phyloP scores from a whole-genome alignment of 2,113 vertebrate genomes.

The Barnardius zonarius region DNA sequence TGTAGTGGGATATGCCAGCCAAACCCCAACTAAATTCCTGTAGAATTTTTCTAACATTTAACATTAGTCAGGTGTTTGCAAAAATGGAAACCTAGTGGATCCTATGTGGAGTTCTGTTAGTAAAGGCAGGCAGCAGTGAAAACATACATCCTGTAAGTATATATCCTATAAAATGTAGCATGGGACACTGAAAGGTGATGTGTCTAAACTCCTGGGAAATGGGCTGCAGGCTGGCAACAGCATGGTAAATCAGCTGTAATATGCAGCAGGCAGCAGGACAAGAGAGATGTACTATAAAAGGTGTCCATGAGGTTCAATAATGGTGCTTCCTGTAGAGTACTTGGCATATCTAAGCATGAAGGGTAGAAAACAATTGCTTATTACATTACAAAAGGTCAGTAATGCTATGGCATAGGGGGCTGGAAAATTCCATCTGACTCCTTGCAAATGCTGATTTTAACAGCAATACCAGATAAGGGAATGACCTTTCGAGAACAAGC shows the following conservation, averaged over 20 bases:
- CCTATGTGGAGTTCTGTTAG: not conserved
- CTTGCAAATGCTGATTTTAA: not conserved
- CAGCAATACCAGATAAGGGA: not conserved
- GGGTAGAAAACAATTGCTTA: not conserved
- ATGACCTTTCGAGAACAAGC: not conserved
- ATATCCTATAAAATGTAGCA: not conserved
- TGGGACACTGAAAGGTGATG: not conserved
- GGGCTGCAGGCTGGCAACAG: not conserved
- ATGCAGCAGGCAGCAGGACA: not conserved
- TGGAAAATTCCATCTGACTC: not conserved
- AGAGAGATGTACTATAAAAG: not conserved
- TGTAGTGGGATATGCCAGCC: not conserved
- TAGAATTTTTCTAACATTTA: not conserved
- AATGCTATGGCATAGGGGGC: not conserved
- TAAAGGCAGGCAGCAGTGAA: not conserved
- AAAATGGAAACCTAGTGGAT: not conserved
- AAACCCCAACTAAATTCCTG: not conserved
- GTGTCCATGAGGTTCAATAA: not conserved
- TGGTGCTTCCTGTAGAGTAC: not conserved
- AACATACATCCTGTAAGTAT: not conserved
- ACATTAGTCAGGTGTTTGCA: not conserved
- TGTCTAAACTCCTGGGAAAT: not conserved
- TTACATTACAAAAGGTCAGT: not conserved
- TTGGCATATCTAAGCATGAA: not conserved
- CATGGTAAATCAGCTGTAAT: not conserved